Evolutionary conservation across 2,113 vertebrate genomes (phyloP).

Genomic region (Numenius arquata): DNA sequence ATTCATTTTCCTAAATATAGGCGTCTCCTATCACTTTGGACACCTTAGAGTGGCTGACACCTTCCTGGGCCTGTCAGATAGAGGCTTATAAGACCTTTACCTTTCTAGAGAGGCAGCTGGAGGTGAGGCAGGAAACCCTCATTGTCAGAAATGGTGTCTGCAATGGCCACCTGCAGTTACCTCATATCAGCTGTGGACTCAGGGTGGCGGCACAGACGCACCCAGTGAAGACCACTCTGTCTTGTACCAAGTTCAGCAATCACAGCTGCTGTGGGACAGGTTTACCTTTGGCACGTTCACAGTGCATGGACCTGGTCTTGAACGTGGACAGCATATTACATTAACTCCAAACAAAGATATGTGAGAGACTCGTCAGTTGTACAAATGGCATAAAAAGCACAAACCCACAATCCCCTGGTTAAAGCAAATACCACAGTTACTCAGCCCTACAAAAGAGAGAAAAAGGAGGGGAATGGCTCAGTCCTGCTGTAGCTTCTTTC

Average conservation of each 20-base stretch:
- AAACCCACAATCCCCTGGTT: neutral
- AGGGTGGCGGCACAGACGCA: accelerated
- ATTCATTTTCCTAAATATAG: neutral
- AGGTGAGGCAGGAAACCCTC: neutral
- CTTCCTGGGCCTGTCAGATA: neutral
- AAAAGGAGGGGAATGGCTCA: neutral
- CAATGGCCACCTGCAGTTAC: neutral
- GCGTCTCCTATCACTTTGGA: neutral
- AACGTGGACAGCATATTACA: neutral
- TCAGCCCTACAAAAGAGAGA: neutral
- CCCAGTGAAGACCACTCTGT: neutral
- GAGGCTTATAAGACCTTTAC: neutral
- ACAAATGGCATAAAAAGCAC: neutral
- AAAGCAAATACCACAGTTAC: neutral
- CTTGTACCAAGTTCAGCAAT: neutral
- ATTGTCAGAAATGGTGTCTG: neutral
- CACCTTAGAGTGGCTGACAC: neutral
- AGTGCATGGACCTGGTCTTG: accelerated
- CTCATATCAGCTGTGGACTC: neutral
- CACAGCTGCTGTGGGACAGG: neutral
- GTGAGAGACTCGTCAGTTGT: neutral
- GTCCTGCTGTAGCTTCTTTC: neutral
- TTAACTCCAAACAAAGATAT: neutral
- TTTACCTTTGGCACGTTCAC: neutral
- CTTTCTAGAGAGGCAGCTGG: neutral